These are phyloP conservation scores for Lacerta bilineata DNA, from an alignment of 2,797 vertebrate species.

Conservation along the genomic window DNA sequence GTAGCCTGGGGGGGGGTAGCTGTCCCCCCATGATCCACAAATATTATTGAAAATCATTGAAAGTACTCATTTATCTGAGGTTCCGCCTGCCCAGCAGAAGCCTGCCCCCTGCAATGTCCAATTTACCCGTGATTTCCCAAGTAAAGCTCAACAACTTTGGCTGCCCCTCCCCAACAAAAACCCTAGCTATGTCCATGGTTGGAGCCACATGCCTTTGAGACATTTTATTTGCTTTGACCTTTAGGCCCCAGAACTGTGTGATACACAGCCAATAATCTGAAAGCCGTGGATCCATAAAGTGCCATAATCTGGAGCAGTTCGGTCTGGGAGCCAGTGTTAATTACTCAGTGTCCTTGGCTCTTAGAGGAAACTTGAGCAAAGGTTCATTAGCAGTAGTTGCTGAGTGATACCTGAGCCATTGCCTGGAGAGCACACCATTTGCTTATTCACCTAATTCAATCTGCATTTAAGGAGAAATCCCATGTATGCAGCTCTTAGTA, in stretches of 20 bases:
- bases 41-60: too few species aligned
- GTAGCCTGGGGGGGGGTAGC: too few species aligned
- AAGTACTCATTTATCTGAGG: too few species aligned
- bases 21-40: too few species aligned
- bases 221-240: not conserved
- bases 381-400: slow-evolving; percentile 16
- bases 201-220: not conserved
- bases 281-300: not conserved
- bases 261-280: not conserved
- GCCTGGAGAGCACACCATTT: slow-evolving; percentile 29
- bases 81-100: too few species aligned
- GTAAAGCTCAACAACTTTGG: too few species aligned
- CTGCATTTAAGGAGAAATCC: slow-evolving; percentile 9
- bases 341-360: not conserved
- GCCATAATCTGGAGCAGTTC: not conserved
- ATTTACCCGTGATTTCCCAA: too few species aligned
- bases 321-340: not conserved
- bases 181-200: not conserved
- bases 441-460: not conserved
- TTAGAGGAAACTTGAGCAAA: slow-evolving; percentile 20
- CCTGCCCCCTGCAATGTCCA: too few species aligned
- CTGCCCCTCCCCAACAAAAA: too few species aligned
- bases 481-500: slow-evolving; percentile 10
- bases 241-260: not conserved
- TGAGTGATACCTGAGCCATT: slow-evolving; percentile 33